Percentiles rank a stretch among this genome's conserved stretches.
These are phyloP conservation scores for Drosophila diplacantha DNA, from an alignment of 2,888 invertebrate species.

Conservation along the genomic window DNA sequence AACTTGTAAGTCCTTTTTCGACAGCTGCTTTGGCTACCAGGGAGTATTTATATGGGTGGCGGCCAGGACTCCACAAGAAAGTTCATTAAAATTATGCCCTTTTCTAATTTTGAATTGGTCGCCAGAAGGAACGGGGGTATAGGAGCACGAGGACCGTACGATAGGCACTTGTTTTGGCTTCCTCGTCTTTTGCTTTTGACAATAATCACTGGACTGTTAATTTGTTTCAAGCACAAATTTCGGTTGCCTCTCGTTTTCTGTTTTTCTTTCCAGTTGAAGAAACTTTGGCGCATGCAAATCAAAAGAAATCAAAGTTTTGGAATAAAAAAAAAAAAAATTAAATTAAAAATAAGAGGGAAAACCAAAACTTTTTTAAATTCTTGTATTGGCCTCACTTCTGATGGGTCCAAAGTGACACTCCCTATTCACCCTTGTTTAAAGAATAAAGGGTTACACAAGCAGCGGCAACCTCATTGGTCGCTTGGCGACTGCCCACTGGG, in stretches of 20 bases:
- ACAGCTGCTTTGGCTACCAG: constrained; percentile 61
- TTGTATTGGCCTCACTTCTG: constrained; percentile 1
- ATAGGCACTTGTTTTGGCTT: constrained; percentile 66
- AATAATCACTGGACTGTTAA: constrained; percentile 76
- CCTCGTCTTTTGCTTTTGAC: constrained; percentile 64
- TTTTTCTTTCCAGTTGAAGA: constrained; percentile 70
- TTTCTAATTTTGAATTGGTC: constrained; percentile 68
- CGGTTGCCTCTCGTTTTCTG: constrained; percentile 31
- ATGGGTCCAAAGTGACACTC: constrained; percentile 20
- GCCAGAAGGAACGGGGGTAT: constrained; percentile 8
- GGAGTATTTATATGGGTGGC: constrained; percentile 14
- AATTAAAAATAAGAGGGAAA: constrained; percentile 1
- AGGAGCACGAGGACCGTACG: constrained; percentile 25
- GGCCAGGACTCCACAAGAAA: constrained; percentile 50
- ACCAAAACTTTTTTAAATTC: constrained; percentile 12
- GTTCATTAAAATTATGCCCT: constrained; percentile 74
- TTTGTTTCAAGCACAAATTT: constrained; percentile 55
- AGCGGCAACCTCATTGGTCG: constrained; percentile 24
- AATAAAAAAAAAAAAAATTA: constrained; percentile 11
- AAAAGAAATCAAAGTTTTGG: constrained; percentile 67
- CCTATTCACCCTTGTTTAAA: constrained; percentile 3
- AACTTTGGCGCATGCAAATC: constrained; percentile 67
- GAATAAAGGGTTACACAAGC: constrained; percentile 26
- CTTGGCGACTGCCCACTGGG: constrained; percentile 29
- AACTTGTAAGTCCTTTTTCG: constrained; percentile 71